phyloP scores from a whole-genome alignment of 2,113 vertebrate species.

The Saguinus imperator region DNA sequence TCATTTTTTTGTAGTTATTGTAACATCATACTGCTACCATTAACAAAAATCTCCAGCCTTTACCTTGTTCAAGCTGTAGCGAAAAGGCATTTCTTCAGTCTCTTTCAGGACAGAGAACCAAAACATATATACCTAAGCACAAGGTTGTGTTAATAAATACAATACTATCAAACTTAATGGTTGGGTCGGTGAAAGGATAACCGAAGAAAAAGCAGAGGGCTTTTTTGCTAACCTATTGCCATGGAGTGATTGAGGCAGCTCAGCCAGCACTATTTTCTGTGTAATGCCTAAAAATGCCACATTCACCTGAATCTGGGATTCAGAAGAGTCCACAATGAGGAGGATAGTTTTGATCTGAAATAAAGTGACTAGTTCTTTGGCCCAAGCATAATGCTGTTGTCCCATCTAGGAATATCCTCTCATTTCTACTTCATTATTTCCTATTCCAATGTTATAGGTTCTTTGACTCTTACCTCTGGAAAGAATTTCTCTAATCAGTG shows the following conservation, averaged over 20 bases:
- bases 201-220: neutral
- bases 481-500: neutral
- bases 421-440: conserved; percentile 18
- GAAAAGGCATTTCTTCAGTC: neutral
- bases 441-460: neutral
- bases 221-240: neutral
- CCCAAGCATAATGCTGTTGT: neutral
- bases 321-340: neutral
- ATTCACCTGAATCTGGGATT: neutral
- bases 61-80: neutral
- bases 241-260: neutral
- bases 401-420: neutral
- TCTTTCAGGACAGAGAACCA: neutral
- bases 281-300: conserved; percentile 3
- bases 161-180: neutral
- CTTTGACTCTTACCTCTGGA: neutral
- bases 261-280: neutral
- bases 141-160: neutral
- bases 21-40: neutral
- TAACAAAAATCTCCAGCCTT: neutral
- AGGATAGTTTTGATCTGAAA: conserved; percentile 19
- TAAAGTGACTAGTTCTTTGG: neutral
- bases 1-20: neutral
- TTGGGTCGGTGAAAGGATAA: neutral
- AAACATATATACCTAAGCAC: neutral